phyloP scores from a whole-genome alignment of 2,888 invertebrate species.

The Callimorpha dominula region DNA sequence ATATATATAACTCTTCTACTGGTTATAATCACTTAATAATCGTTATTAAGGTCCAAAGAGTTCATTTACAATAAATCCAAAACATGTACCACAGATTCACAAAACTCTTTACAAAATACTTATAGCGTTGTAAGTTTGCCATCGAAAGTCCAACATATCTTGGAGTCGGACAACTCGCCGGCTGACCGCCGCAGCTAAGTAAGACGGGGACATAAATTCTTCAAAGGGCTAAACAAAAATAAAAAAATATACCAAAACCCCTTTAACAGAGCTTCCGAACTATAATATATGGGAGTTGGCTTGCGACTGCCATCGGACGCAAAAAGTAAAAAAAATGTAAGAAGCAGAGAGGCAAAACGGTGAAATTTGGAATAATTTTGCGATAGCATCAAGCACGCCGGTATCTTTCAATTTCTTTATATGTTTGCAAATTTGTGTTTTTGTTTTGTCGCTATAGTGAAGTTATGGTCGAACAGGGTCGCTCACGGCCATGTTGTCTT shows the following conservation, averaged over 20 bases:
- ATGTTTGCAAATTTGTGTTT: slow-evolving; percentile 77
- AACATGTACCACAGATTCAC: slow-evolving; percentile 43
- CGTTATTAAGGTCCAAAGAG: slow-evolving; percentile 5
- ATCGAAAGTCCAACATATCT: slow-evolving; percentile 63
- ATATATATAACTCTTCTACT: neutral
- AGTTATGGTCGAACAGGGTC: slow-evolving; percentile 65
- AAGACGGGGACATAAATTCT: slow-evolving; percentile 86
- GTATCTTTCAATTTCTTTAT: slow-evolving; percentile 84
- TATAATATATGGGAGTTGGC: slow-evolving; percentile 84
- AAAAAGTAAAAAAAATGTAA: slow-evolving; percentile 63
- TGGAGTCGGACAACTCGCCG: slow-evolving; percentile 58
- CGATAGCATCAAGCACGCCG: slow-evolving; percentile 82
- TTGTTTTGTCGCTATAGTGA: slow-evolving; percentile 63
- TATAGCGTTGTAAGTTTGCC: slow-evolving; percentile 41
- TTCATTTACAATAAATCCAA: slow-evolving; percentile 36
- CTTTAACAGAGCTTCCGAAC: slow-evolving; percentile 86
- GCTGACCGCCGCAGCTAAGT: slow-evolving; percentile 83
- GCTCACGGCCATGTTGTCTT: slow-evolving; percentile 17
- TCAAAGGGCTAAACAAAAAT: slow-evolving; percentile 84
- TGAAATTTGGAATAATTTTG: slow-evolving; percentile 86
- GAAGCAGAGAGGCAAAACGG: slow-evolving; percentile 75
- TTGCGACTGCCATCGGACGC: slow-evolving; percentile 75
- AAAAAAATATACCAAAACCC: slow-evolving; percentile 76
- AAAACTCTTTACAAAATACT: slow-evolving; percentile 53
- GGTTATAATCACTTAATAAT: neutral